Conservation (phyloP, 2,113 vertebrate species). For the Cololabis saira region DNA sequence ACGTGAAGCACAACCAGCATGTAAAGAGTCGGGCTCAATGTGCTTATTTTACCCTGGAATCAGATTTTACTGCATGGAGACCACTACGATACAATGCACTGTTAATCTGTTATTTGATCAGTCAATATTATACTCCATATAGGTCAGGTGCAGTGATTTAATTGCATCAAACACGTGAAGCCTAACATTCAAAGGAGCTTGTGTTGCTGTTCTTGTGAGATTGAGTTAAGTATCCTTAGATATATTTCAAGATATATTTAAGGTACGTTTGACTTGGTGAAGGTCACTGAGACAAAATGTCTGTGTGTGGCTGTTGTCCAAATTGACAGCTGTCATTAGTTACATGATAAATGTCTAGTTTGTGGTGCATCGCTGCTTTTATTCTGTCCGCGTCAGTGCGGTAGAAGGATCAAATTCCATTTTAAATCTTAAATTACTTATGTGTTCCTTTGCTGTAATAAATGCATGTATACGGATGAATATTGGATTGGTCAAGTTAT, state of each 20-base stretch:
- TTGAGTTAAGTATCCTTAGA: not conserved
- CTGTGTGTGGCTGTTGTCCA: not conserved
- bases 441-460: no score
- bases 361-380: not conserved
- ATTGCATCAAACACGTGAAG: not conserved
- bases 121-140: not conserved
- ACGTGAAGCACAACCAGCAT: not conserved
- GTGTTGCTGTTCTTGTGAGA: not conserved
- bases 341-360: no score
- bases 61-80: not conserved
- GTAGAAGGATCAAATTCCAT: not conserved
- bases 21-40: not conserved
- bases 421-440: not conserved
- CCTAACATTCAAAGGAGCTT: not conserved
- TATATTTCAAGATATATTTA: constrained; percentile 13
- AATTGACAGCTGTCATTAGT: constrained; percentile 1
- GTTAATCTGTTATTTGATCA: no score
- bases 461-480: no score
- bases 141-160: constrained; percentile 34
- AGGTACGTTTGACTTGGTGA: constrained; percentile 25
- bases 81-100: not conserved
- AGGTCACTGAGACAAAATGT: constrained; percentile 45
- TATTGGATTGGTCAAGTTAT: not conserved
- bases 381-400: not conserved
- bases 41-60: not conserved